Evolutionary conservation across 1,140 invertebrate genomes (phyloP), one percentile per base, ranked within the genome.

Genomic region (Luehdorfia chinensis): DNA sequence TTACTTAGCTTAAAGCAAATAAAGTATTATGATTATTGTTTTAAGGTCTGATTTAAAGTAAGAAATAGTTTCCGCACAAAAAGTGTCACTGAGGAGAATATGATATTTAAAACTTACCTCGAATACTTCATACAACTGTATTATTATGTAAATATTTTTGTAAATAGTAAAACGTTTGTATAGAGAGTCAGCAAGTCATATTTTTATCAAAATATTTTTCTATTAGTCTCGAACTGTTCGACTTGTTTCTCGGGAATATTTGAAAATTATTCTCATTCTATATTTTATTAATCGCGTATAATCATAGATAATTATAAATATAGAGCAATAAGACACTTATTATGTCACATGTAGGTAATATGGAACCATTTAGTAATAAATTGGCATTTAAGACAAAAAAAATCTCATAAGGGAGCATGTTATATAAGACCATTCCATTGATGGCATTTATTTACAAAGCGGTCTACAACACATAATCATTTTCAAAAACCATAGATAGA

Each of bases 141-240:
- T 30, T 8, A 5, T 43, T 30, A n/a, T 76, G 73, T 78, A 81
- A 60, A 77, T 75, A 79, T 41, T 44, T 49, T 33, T 78, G 72
- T 77, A 77, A 66, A 77, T 76, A 77, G 57, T 47, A 60, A 43
- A 58, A 54, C 55, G 55, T 69, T 64, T 79, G 75, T 79, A 80
- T 72, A 81, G 77, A 84, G 70, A 81, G 63, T 63, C 47, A 37
- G 30, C 50, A 44, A 59, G 50, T 45, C 64, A 78, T 81, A 81
- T 81, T 81, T 84, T 81, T 78, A 65, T 69, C 63, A 57, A 72
- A 70, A 73, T 81, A 84, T 84, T 81, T 84, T 84, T 84, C 66
- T 79, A 80, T 59, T 59, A 55, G 46, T 59, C 47, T 59, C 54
- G 53, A 70, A 43, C 13, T 28, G 25, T 43, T 51, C 44, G 27